Conservation (phyloP, 2,888 invertebrate species). For the Cephus runcator region DNA sequence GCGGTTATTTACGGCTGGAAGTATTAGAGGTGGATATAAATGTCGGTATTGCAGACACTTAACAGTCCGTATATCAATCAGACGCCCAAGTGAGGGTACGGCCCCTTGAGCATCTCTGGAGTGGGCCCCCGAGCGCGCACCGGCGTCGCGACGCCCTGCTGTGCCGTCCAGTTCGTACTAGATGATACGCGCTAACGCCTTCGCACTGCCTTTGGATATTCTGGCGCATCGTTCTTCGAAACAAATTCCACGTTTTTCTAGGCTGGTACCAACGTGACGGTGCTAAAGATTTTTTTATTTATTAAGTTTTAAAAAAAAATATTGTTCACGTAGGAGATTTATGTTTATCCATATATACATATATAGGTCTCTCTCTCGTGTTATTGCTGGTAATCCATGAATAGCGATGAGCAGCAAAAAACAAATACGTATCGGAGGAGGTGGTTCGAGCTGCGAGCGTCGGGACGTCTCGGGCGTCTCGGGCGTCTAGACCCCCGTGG, state of each 20-base stretch:
- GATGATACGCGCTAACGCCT: too few species aligned
- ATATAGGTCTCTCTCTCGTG: too few species aligned
- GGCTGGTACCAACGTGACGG: too few species aligned
- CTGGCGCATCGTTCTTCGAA: not conserved
- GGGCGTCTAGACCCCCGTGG: conserved; percentile 36
- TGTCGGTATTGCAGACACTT: conserved; percentile 64
- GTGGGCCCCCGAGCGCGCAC: conserved; percentile 23
- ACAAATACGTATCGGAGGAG: not conserved
- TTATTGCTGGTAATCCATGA: too few species aligned
- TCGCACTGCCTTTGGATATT: not conserved
- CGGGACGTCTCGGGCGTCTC: conserved; percentile 13
- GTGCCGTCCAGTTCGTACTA: conserved; percentile 16
- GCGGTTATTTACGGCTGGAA: conserved; percentile 61
- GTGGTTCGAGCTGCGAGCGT: not conserved
- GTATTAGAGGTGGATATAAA: conserved; percentile 64
- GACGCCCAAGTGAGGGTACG: conserved; percentile 51
- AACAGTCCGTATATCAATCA: conserved; percentile 66
- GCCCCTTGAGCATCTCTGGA: conserved; percentile 38
- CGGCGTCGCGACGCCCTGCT: conserved; percentile 43
- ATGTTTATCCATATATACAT: too few species aligned
- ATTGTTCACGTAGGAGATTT: too few species aligned
- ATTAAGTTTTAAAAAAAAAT: too few species aligned
- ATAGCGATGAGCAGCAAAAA: too few species aligned
- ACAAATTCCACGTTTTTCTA: too few species aligned
- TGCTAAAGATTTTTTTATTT: too few species aligned